Base-by-base conservation (phyloP, 2,888 invertebrate genomes). In the Sinhomidia bicolor region DNA sequence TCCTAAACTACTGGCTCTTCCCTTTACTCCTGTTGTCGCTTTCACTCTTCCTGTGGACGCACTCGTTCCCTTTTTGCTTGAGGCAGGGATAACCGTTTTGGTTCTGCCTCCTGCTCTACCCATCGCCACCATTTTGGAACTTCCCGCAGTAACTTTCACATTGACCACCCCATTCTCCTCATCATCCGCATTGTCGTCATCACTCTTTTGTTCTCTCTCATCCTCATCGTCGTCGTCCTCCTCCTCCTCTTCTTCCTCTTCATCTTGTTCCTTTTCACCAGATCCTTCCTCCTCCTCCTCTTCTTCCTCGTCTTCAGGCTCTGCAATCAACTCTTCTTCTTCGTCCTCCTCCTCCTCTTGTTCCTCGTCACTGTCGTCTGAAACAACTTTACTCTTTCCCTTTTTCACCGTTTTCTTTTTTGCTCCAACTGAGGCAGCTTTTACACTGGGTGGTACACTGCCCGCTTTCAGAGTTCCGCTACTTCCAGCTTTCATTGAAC, bases 331-430 rank as follows among this genome's bases (percentile, higher is more conserved):
- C 20, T 84, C 86, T 1, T 82, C 82, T 17, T 82, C 84, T 23
- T 76, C 60, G 23, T 89, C 80, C 32, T 85, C 82, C 14, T 85
- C 80, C 17, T 74, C 60, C 29, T 88, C 89, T 26, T 89, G 91
- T 17, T 92, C 91, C 12, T 91, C 89, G 20, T 91, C 89, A 68
- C 87, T 89, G 9, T 90, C 89, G 57, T 89, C 89, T 36, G 26
- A 54, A 9, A 62, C 47, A 2, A 32, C 44, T n/a, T 74, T 44
- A 51, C n/a, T 51, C 41, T 84, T 86, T 2, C 23, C 44, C 47
- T 32, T 47, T 41, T 88, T 85, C 12, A 60, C 82, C 14, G 47
- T 23, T 79, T 84, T 79, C 65, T 71, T 85, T n/a, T 54, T 82
- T 20, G 76, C 44, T 32, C 62, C 54, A 9, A 74, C 29, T 6